Evolutionary conservation across 1,140 invertebrate genomes (phyloP).

Genomic region (Globodera rostochiensis): DNA sequence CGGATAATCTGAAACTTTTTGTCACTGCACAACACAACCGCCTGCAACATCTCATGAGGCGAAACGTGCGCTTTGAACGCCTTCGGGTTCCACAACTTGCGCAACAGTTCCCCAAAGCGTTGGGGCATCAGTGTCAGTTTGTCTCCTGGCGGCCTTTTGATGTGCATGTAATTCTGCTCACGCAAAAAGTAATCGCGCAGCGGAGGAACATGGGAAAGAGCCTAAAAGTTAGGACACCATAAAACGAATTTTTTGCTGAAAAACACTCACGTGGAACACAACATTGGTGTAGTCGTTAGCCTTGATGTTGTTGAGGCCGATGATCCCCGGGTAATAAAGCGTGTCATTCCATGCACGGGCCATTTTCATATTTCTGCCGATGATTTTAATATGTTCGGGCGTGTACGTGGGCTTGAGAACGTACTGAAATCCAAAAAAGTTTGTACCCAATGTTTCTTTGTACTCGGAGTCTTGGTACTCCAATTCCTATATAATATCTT

Average conservation of each 20-base stretch:
- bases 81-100: slow-evolving; percentile 97
- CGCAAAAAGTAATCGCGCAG: slow-evolving; percentile 90
- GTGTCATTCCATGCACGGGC: slow-evolving; percentile 94
- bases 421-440: slow-evolving; percentile 71
- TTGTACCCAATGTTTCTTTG: too few species aligned
- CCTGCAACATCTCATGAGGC: slow-evolving; percentile 99
- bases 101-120: slow-evolving; percentile 91
- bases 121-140: slow-evolving; percentile 83
- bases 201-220: slow-evolving; percentile 88
- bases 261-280: slow-evolving; percentile 79
- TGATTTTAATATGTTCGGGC: slow-evolving; percentile 76
- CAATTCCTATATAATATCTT: not conserved
- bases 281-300: slow-evolving; percentile 99
- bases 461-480: too few species aligned
- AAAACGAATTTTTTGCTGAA: slow-evolving; percentile 13
- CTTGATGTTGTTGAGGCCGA: slow-evolving; percentile 97
- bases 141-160: slow-evolving; percentile 88
- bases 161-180: slow-evolving; percentile 85
- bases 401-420: slow-evolving; percentile 96
- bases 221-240: slow-evolving; percentile 69
- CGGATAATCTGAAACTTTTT: slow-evolving; percentile 97
- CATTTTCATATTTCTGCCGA: slow-evolving; percentile 83
- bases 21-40: slow-evolving; percentile 95
- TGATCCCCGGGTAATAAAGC: slow-evolving; percentile 83
- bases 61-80: slow-evolving; percentile 99